Percentiles rank a stretch among this genome's conserved stretches.
Evolutionary conservation across 2,888 invertebrate genomes (phyloP).

Genomic region (Tenthredo livida): DNA sequence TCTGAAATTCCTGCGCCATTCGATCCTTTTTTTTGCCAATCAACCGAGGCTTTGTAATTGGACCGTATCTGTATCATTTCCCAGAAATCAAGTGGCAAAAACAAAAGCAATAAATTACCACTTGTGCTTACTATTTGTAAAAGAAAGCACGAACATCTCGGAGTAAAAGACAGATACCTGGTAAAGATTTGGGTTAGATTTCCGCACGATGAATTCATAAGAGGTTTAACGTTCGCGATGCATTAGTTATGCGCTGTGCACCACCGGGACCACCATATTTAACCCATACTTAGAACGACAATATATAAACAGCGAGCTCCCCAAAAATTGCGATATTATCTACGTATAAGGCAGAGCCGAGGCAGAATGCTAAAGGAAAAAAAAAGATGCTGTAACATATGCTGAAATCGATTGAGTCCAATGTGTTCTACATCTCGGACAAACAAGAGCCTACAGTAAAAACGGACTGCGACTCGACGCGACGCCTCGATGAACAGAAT

Average conservation of each 20-base stretch:
- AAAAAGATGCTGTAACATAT: background rate
- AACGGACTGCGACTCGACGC: background rate
- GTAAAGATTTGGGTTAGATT: constrained; percentile 21
- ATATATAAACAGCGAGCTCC: background rate
- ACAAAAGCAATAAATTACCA: constrained; percentile 1
- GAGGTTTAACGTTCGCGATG: constrained; percentile 12
- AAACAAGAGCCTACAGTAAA: background rate
- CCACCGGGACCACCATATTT: background rate
- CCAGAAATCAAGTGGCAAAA: background rate
- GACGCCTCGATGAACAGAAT: constrained; percentile 1
- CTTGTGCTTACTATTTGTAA: background rate
- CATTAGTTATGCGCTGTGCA: constrained; percentile 28
- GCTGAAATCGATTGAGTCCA: constrained; percentile 40
- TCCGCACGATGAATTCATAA: constrained; percentile 43
- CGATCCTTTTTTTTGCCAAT: background rate
- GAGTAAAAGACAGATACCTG: constrained; percentile 28
- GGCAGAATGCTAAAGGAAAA: background rate
- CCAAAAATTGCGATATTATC: constrained; percentile 28
- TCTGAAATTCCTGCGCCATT: background rate
- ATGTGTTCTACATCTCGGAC: constrained; percentile 7
- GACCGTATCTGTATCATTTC: background rate
- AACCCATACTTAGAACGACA: constrained; percentile 8
- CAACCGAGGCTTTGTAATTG: background rate
- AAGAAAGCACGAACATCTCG: constrained; percentile 6
- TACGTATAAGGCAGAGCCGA: constrained; percentile 12